Conservation (phyloP, 2,797 vertebrate species). For the Myripristis murdjan region DNA sequence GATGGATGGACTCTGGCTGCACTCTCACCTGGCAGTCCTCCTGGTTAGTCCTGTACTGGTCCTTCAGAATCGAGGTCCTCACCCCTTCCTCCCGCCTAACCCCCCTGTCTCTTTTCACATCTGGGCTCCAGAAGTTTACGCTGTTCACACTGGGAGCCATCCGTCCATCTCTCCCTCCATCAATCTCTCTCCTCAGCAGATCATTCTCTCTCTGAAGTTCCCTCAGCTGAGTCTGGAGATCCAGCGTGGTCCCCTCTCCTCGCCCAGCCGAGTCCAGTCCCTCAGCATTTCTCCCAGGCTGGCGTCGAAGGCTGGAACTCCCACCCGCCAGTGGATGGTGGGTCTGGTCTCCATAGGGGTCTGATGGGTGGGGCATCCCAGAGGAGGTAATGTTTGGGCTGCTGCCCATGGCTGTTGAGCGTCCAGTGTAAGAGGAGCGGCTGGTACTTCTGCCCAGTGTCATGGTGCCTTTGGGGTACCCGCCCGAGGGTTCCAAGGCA, state of each 20-base stretch:
- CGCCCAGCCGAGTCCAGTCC: slow-evolving; percentile 45
- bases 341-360: slow-evolving; percentile 88
- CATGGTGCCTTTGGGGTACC: slow-evolving; percentile 96
- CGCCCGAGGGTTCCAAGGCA: slow-evolving; percentile 88
- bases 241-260: slow-evolving; percentile 81
- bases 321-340: slow-evolving; percentile 76
- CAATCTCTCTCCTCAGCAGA: slow-evolving; percentile 92
- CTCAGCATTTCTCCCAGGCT: slow-evolving; percentile 85
- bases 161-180: slow-evolving; percentile 91
- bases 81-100: slow-evolving; percentile 91
- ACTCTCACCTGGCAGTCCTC: slow-evolving; percentile 93
- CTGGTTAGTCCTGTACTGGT: slow-evolving; percentile 92
- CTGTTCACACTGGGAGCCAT: slow-evolving; percentile 90
- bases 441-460: slow-evolving; percentile 93
- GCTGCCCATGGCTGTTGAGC: slow-evolving; percentile 91
- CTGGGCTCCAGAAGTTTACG: slow-evolving; percentile 96
- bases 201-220: slow-evolving; percentile 95
- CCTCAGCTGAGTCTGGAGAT: slow-evolving; percentile 92
- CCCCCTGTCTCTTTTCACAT: slow-evolving; percentile 92
- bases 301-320: slow-evolving; percentile 87
- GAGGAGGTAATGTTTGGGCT: slow-evolving; percentile 95
- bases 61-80: slow-evolving; percentile 91
- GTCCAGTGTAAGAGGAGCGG: slow-evolving; percentile 88
- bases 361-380: slow-evolving; percentile 87
- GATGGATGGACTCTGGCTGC: slow-evolving; percentile 1